Evolutionary conservation across 1,140 invertebrate species (phyloP), one percentile per base, ranked within the genome.

Genomic region (Listronotus oregonensis): DNA sequence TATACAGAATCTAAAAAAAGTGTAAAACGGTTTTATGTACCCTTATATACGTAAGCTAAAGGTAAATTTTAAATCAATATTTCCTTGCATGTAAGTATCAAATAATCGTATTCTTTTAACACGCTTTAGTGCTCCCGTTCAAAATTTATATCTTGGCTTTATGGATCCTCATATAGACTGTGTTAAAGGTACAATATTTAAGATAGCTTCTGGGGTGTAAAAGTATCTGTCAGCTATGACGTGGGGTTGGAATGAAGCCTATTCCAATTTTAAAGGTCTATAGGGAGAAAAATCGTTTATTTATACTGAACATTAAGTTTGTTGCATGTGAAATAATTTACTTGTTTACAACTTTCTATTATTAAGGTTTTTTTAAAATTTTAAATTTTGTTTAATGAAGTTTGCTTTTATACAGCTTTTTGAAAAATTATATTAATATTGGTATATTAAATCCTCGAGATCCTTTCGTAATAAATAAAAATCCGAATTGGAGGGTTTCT

Each of bases 161-260:
- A 47, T 47, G 44, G 44, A 10, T 27, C n/a, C n/a, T 27, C 43
- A 42, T 42, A 43, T 57, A 46, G 55, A 5, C 39, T 34, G 17
- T 67, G 66, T 67, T 57, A 64, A 67, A 64, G 56, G 49, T 64
- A 62, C 60, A 67, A 67, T 67, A 67, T 67, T 67, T 67, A 67
- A 64, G 66, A 67, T 67, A 42, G 50, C 52, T 63, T 56, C 43
- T 56, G 60, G 55, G 57, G 66, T 60, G 66, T 67, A 51, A 64
- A 67, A 67, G 61, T 60, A 67, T 64, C 66, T 67, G 66, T 67
- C 66, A 67, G 49, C 37, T 46, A 14, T 57, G 55, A 57, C 55
- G 32, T 32, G 56, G 37, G 59, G 59, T n/a, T 42, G 55, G n/a
- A 44, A 57, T 12, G n/a, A 32, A 17, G 39, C 55, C 37, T 3